A percentile compares a stretch with the other conserved stretches of the same genome.
Evolutionary conservation across 2,113 vertebrate genomes (phyloP).

Genomic region (Myiopsitta monachus): DNA sequence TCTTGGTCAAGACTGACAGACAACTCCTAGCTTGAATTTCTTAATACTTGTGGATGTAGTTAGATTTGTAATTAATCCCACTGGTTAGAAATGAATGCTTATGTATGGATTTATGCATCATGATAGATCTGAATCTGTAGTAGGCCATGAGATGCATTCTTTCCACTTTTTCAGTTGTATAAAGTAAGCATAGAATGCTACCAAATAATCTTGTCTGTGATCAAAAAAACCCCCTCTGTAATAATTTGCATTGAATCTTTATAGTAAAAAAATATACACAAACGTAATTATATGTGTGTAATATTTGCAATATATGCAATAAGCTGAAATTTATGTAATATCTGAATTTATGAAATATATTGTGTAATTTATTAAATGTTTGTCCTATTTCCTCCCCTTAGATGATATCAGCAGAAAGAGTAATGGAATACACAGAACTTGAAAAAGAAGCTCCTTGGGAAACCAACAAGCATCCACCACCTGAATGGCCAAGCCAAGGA

Average conservation of each 20-base stretch:
- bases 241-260: neutral
- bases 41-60: neutral
- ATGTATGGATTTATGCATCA: neutral
- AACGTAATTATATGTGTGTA: accelerated
- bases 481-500: constrained; percentile 85
- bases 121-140: neutral
- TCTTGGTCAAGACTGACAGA: neutral
- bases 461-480: constrained; percentile 78
- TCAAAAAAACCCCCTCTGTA: neutral
- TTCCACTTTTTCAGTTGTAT: neutral
- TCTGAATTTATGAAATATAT: neutral
- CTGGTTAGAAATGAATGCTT: neutral
- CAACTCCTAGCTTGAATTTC: neutral
- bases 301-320: neutral
- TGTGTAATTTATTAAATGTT: neutral
- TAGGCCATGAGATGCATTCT: neutral
- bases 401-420: constrained; percentile 97
- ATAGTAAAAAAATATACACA: neutral
- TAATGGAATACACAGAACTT: constrained; percentile 91
- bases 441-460: constrained; percentile 94
- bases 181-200: neutral
- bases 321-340: neutral
- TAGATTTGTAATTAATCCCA: neutral
- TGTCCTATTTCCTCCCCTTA: constrained; percentile 35
- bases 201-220: neutral